These are phyloP conservation scores for Lagopus leucura DNA, from an alignment of 2,113 vertebrate species.

Conservation along the genomic window DNA sequence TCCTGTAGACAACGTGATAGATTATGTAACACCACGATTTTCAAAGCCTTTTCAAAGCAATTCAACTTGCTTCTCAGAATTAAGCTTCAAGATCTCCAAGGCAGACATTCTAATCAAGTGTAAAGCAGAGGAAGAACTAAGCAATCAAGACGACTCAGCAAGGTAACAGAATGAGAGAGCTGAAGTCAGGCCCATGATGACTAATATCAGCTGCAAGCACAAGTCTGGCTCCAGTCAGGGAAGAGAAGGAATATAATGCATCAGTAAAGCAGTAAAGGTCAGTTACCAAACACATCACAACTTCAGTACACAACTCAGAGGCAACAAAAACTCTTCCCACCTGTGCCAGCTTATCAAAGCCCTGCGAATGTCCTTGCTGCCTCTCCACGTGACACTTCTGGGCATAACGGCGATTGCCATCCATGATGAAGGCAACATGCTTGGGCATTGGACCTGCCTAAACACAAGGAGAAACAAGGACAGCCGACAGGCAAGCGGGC, in stretches of 20 bases:
- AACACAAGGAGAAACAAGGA: neutral
- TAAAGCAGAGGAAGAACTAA: neutral
- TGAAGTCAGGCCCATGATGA: neutral
- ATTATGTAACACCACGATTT: accelerated
- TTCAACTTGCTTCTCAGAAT: neutral
- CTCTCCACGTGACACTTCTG: slow-evolving; percentile 89
- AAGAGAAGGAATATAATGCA: neutral
- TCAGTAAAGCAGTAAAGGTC: neutral
- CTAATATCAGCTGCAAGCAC: neutral
- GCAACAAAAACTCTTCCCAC: slow-evolving; percentile 72
- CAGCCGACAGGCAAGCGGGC: neutral
- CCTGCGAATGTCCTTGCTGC: slow-evolving; percentile 92
- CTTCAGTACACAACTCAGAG: neutral
- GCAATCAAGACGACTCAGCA: neutral
- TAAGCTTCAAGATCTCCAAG: neutral
- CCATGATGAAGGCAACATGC: slow-evolving; percentile 98
- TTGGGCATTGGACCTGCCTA: slow-evolving; percentile 96
- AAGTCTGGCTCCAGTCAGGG: neutral
- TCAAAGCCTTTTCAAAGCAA: neutral
- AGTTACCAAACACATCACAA: neutral
- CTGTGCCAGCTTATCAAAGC: slow-evolving; percentile 96
- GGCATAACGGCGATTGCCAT: slow-evolving; percentile 95
- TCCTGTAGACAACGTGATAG: neutral
- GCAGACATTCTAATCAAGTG: neutral
- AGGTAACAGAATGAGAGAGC: neutral